phyloP scores from a whole-genome alignment of 2,888 invertebrate genomes.

The Ferrisia virgata region DNA sequence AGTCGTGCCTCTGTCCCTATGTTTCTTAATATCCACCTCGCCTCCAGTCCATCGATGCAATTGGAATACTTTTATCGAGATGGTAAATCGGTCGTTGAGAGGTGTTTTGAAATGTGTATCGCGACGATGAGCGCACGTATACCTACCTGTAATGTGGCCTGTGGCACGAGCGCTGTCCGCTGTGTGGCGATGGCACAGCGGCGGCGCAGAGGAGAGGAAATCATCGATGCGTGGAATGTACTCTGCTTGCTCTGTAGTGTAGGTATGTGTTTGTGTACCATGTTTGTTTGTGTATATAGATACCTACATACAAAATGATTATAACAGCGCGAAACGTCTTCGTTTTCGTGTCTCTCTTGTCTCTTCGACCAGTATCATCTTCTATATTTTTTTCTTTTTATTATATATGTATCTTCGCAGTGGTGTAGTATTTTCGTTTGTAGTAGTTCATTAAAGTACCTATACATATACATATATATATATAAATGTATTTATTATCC shows the following conservation, averaged over 20 bases:
- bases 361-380: neutral
- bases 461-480: too few relatives aligned
- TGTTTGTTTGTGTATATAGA: neutral
- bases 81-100: neutral
- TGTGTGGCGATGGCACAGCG: neutral
- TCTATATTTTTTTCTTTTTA: neutral
- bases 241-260: too few relatives aligned
- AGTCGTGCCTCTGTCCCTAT: neutral
- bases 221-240: constrained; percentile 3
- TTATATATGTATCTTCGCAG: neutral
- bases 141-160: neutral
- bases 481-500: too few relatives aligned
- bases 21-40: too few relatives aligned
- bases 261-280: neutral
- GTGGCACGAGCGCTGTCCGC: neutral
- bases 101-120: constrained; percentile 6
- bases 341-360: too few relatives aligned
- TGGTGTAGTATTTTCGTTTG: neutral
- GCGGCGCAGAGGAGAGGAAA: neutral
- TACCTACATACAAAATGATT: too few relatives aligned
- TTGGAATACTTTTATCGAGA: neutral
- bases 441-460: neutral
- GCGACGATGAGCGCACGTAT: neutral
- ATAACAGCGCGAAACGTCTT: neutral
- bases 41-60: neutral